phyloP scores from a whole-genome alignment of 2,888 invertebrate genomes.

The Callimorpha dominula region DNA sequence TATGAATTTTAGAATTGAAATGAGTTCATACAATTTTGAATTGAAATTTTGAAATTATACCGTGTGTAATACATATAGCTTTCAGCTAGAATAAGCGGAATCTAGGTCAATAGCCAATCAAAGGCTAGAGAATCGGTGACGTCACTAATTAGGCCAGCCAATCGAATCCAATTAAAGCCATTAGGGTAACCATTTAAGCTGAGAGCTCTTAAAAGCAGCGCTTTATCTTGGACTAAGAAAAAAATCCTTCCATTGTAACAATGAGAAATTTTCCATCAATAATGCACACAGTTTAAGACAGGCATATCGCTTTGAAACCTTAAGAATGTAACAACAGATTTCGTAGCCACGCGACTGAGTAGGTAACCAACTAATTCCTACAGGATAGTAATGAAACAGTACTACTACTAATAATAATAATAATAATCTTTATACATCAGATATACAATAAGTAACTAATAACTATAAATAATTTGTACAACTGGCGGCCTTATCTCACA shows the following conservation, averaged over 20 bases:
- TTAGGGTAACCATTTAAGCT: slow-evolving; percentile 34
- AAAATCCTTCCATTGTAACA: background rate
- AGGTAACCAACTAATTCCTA: background rate
- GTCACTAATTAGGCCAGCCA: slow-evolving; percentile 37
- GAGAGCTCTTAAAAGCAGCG: slow-evolving; percentile 16
- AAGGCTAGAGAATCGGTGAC: slow-evolving; percentile 25
- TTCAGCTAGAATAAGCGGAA: slow-evolving; percentile 16
- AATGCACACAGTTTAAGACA: background rate
- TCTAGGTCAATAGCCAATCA: slow-evolving; percentile 38
- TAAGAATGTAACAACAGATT: background rate
- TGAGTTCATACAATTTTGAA: background rate
- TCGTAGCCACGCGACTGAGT: background rate
- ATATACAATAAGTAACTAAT: too few relatives aligned
- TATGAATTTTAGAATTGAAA: background rate
- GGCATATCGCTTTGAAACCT: background rate
- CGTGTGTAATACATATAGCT: background rate
- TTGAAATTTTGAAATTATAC: background rate
- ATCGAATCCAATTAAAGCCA: slow-evolving; percentile 42
- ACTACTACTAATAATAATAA: background rate
- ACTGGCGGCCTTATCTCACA: too few relatives aligned
- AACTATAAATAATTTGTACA: too few relatives aligned
- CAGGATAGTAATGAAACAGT: background rate
- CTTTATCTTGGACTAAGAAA: slow-evolving; percentile 8
- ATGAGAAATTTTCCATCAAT: background rate
- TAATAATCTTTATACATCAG: too few relatives aligned